Evolutionary conservation across 1,140 invertebrate genomes (phyloP), one percentile per base, ranked within the genome.

Genomic region (Ephestia elutella): DNA sequence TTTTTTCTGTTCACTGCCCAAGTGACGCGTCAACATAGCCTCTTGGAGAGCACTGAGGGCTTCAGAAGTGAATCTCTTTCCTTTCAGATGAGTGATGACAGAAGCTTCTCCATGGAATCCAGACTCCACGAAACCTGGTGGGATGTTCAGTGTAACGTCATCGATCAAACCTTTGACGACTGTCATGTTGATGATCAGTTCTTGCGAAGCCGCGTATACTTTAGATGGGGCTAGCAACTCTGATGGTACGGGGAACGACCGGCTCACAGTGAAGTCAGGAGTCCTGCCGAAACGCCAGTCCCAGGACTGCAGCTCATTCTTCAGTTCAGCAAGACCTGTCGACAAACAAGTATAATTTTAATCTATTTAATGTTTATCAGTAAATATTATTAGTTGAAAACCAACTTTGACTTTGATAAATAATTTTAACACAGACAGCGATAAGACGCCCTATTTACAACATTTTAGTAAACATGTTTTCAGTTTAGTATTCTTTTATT

Each of bases 281-380:
- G 96, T 96, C 77, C 92, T 94, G n/a, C 95, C 97, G 84, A 92
- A 97, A 55, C 92, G 92, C 96, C 96, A 98, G 53, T 96, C 91
- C 96, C 96, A 98, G 13, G 92, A 93, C 61, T 89, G 76, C 20
- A 97, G 92, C 60, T 94, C 91, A 48, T 91, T 79, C 48, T 90
- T 90, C 59, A 95, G 90, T 49, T 91, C 89, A 0, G 78, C 82
- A 10, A 97, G 90, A 70, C 95, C 94, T 94, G 73, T 35, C 15
- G 9, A 58, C 51, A 19, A 54, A 54, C 32, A 54, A 21, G n/a
- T 57, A 38, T 30, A 0, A 60, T 19, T n/a, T 59, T 15, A 44
- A 10, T 44, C 13, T 10, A 44, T 44, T 4, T 15, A 15, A 44
- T 44, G 5, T n/a, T 44, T 44, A 44, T 44, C 38, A 44, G 5